These are phyloP conservation scores for Falco berigora DNA, from an alignment of 2,797 vertebrate genomes.

Conservation along the genomic window DNA sequence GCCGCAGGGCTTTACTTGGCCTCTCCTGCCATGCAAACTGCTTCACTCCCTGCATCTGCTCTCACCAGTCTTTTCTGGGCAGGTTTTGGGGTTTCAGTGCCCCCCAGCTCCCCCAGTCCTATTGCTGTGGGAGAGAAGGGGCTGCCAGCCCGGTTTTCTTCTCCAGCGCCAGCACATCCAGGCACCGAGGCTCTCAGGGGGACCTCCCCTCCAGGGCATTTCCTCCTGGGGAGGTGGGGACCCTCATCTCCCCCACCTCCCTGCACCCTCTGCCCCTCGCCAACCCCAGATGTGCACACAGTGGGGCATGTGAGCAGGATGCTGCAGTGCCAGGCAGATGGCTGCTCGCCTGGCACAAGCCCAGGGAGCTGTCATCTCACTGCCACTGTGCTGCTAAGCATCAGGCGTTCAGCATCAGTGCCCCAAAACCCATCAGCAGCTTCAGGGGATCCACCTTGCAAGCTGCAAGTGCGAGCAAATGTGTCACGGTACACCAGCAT, in stretches of 20 bases:
- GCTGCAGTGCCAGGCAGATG: neutral
- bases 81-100: neutral
- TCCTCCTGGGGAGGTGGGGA: neutral
- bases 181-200: neutral
- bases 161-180: no score
- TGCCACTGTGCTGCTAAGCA: neutral
- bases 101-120: neutral
- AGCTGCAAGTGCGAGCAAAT: neutral
- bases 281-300: neutral
- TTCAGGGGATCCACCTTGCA: neutral
- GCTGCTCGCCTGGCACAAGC: neutral
- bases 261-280: neutral
- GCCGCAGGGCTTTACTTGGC: accelerated
- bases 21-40: neutral
- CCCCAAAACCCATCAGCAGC: neutral
- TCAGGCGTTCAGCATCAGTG: neutral
- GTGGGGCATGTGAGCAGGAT: accelerated
- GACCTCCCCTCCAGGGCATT: neutral
- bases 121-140: neutral
- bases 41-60: neutral
- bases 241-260: neutral
- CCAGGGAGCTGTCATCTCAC: neutral
- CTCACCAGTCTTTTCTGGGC: neutral
- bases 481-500: accelerated
- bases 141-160: neutral